Base-by-base conservation (phyloP, 2,113 vertebrate genomes). In the Dicaeum eximium region DNA sequence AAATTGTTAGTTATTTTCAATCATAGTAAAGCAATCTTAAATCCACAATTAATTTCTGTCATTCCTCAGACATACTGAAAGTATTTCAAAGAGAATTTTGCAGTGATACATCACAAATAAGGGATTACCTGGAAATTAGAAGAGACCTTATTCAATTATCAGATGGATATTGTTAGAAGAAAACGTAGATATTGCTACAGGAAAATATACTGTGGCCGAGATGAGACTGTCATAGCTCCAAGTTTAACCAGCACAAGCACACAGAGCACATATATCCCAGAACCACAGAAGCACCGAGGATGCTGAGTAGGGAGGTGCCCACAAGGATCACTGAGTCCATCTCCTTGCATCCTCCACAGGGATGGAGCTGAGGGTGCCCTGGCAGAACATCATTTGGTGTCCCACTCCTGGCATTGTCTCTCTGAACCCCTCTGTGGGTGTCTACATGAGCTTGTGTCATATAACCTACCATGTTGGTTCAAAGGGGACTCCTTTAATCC, bases 301-400 rank as follows among this genome's bases (percentile, higher is more conserved):
- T 45, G 5, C 21, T 45, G 69, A 19, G 23, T 7, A 0, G 1
- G 9, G 20, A 47, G 28, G 28, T 16, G 10, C 40, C 14, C 6
- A 14, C 13, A 21, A 18, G 19, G 5, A 38, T 5, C 28, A 7
- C 0, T 14, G 40, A 47, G 12, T 18, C 23, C 40, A 27, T 3
- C n/a, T 38, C 40, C 50, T 23, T 28, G 5, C 9, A n/a, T n/a
- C n/a, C n/a, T n/a, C 5, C 28, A 33, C 0, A 0, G 11, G 38
- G 15, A 50, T 11, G 42, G 37, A 74, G 15, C 31, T 44, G 31
- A 35, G 5, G 56, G 5, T 23, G 27, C 3, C 1, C 28, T 31
- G 28, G 22, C 3, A 79, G 23, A 24, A 9, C 25, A 38, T 24
- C 25, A 33, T 51, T 11, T 33, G 8, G 16, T 17, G 4, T 37